Evolutionary conservation across 2,888 invertebrate species (phyloP).

Genomic region (Hipparchia semele): DNA sequence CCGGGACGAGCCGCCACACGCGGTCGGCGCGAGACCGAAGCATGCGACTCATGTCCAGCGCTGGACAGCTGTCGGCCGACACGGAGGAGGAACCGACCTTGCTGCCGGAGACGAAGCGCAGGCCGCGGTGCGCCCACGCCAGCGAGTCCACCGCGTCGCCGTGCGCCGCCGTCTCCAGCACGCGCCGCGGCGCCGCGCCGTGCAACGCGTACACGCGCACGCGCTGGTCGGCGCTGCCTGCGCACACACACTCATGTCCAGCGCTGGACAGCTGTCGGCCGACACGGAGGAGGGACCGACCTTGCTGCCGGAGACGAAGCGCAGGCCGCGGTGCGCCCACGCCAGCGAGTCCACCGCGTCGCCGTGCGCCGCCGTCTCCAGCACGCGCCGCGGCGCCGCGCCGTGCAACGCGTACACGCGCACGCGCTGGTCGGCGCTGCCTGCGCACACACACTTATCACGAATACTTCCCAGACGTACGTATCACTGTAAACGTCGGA

Average conservation of each 20-base stretch:
- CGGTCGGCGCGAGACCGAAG: too few species aligned
- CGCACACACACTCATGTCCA: constrained; percentile 55
- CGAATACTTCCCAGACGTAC: too few species aligned
- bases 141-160: constrained; percentile 97
- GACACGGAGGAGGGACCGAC: not conserved
- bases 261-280: too few species aligned
- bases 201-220: constrained; percentile 94
- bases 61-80: too few species aligned
- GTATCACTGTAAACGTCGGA: too few species aligned
- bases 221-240: constrained; percentile 97
- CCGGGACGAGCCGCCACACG: too few species aligned
- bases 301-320: constrained; percentile 95
- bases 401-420: constrained; percentile 93
- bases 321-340: constrained; percentile 94
- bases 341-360: constrained; percentile 98
- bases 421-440: constrained; percentile 97
- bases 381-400: constrained; percentile 88
- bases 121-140: constrained; percentile 95
- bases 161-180: constrained; percentile 91
- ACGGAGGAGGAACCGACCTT: constrained; percentile 52
- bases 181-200: constrained; percentile 88
- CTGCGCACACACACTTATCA: constrained; percentile 77
- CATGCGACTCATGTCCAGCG: too few species aligned
- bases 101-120: constrained; percentile 96
- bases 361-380: constrained; percentile 91